Percentiles rank a stretch among this genome's conserved stretches.
Evolutionary conservation across 2,888 invertebrate genomes (phyloP).

Genomic region (Odontothrips loti): DNA sequence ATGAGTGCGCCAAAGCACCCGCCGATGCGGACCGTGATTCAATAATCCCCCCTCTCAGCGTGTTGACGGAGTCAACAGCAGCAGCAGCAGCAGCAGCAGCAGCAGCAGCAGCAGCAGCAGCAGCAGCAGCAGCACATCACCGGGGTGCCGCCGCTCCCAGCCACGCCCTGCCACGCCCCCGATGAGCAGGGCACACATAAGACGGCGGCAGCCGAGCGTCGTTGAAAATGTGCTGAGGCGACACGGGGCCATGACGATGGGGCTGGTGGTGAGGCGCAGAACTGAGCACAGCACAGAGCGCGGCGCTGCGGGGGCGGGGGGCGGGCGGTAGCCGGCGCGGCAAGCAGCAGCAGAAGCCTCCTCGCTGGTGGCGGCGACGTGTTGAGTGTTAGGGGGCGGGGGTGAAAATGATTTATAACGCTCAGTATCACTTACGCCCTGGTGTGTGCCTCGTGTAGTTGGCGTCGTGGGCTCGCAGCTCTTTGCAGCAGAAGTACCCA

Average conservation of each 20-base stretch:
- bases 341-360: background rate
- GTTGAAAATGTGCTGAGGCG: conserved; percentile 14
- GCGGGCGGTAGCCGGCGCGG: background rate
- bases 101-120: too few relatives aligned
- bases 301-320: background rate
- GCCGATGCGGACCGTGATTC: too few relatives aligned
- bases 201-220: background rate
- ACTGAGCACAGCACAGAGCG: background rate
- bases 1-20: too few relatives aligned
- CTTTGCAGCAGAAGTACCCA: background rate
- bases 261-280: background rate
- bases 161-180: background rate
- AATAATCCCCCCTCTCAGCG: too few relatives aligned
- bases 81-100: too few relatives aligned
- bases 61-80: too few relatives aligned
- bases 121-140: too few relatives aligned
- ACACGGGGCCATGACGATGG: background rate
- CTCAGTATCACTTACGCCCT: conserved; percentile 24
- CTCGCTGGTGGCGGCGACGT: background rate
- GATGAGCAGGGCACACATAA: too few relatives aligned
- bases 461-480: background rate
- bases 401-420: conserved; percentile 17
- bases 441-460: background rate
- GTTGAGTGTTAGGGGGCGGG: background rate
- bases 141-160: background rate